Evolutionary conservation across 2,797 vertebrate genomes (phyloP), one percentile per base, ranked within the genome.

Genomic region (Smutsia gigantea): DNA sequence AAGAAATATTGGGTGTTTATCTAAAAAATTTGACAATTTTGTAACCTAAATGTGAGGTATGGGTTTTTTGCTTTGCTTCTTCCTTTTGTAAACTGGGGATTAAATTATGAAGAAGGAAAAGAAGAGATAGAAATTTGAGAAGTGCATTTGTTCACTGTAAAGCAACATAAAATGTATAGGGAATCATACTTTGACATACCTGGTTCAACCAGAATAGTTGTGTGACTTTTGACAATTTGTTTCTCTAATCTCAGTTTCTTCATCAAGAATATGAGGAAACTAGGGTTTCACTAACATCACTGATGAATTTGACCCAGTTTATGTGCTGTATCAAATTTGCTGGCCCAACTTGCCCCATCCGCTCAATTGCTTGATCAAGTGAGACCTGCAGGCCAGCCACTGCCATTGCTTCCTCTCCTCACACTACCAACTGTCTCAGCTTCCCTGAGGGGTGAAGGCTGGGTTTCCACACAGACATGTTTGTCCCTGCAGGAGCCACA

Each of bases 31-130:
- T 7, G 0, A 83, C n/a, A 42, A 57, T 14, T 94, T 87, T 84
- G n/a, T 64, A 81, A 92, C 25, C 55, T 90, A 95, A 88, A 77
- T 31, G 23, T 66, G 7, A 89, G 42, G 49, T 74, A 17, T 13
- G 13, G 19, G 3, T 55, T 87, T 83, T 94, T 81, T 69, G 68
- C 66, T 95, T 90, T 79, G 37, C 69, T 83, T 85, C 66, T 93
- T 61, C 42, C 57, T 87, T 17, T 87, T n/a, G 49, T 31, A 79
- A 23, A 66, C 4, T 51, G 31, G 4, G 25, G 14, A 21, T n/a
- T 87, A 12, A 91, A 49, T 31, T 4, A 66, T 19, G 55, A 57
- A 1, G 34, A 46, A 49, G 77, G 46, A 72, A 81, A 82, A 37
- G 5, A 29, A 86, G 39, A 7, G 8, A 78, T 3, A 83, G 34